Base-by-base conservation (phyloP, 2,113 vertebrate genomes). In the Trematomus loennbergii region DNA sequence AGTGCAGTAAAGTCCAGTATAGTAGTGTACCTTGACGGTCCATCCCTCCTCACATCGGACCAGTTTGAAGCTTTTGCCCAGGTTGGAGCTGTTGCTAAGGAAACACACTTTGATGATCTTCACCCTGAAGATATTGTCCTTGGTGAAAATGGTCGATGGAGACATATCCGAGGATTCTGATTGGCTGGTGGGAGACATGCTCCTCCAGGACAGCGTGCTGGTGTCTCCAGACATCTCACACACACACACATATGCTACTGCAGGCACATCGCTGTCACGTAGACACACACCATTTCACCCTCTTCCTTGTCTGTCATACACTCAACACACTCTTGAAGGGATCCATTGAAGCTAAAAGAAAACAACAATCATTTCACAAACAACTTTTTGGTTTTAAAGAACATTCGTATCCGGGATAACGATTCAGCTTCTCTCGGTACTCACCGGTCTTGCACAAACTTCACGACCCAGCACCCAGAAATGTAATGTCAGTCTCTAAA, bases 71-170 rank as follows among this genome's bases (percentile, higher is more conserved):
- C 98, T 98, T 89, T 97, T 98, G 67, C 97, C 96, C 54, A 97
- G 85, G 91, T 98, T 98, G 92, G 88, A 83, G 55, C 96, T 98
- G 95, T 97, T 98, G 93, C 97, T 98, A 15, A 96, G 96, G 90
- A 98, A 99, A 84, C 98, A 99, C 78, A 98, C 97, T 95, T 99
- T 99, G 86, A 99, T 95, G 92, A 99, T 98, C 70, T 97, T 95
- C 52, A 91, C 92, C 0, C 89, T 91, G 61, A 92, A 91, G 71
- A 94, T 77, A 33, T 89, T 91, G 4, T 91, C 81, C 18, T 83
- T 93, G 1, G 69, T n/a, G 0, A 91, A 82, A 0, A 85, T 73
- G 18, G 87, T 82, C 50, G 87, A 85, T 86, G 92, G 79, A 81
- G 90, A 74, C 55, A 91, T 78, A 12, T 87, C 91, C 68, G 82